Base-by-base conservation (phyloP, 2,888 invertebrate species). In the Drosophila phalerata region DNA sequence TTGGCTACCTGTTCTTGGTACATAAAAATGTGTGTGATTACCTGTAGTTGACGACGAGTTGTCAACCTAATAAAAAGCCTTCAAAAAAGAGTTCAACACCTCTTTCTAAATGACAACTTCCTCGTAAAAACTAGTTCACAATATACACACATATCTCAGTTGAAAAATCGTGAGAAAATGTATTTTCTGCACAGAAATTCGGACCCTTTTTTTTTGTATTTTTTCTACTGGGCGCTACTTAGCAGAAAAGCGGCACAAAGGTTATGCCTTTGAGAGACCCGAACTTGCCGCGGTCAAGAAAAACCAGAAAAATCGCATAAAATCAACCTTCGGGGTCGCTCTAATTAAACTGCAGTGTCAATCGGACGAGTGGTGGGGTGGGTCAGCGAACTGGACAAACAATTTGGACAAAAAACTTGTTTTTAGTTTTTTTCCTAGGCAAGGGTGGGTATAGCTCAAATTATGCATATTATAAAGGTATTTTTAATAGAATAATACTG, bases 311-410 rank as follows among this genome's bases (percentile, higher is more conserved):
- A 77, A 75, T 71, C 67, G 57, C 73, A 80, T 65, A 56, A 73
- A 80, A 69, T 80, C 77, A 73, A 65, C 72, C 76, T 69, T 65
- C 80, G 71, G 79, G 88, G 88, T 89, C 90, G 90, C 78, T 79
- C 82, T 86, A 88, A 89, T 89, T 89, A 89, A 89, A 89, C 74
- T 77, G 67, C 86, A 87, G 76, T 89, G 88, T 88, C 89, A 88
- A 90, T 90, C 88, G 81, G 69, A 77, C 40, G 49, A 48, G 52
- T 11, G 61, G 64, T 51, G 43, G 42, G 45, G 42, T 68, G 58
- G 81, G 55, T 79, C 65, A 61, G 62, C 63, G 51, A 75, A 78
- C 81, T 86, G 81, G 81, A 66, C 83, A 79, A 61, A 61, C 40
- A 52, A 57, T 48, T 77, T 53, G 58, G 45, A 11, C 19, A 40